phyloP scores from a whole-genome alignment of 92 coral and sea anemone species.

The Parazoanthus atlanticus region DNA sequence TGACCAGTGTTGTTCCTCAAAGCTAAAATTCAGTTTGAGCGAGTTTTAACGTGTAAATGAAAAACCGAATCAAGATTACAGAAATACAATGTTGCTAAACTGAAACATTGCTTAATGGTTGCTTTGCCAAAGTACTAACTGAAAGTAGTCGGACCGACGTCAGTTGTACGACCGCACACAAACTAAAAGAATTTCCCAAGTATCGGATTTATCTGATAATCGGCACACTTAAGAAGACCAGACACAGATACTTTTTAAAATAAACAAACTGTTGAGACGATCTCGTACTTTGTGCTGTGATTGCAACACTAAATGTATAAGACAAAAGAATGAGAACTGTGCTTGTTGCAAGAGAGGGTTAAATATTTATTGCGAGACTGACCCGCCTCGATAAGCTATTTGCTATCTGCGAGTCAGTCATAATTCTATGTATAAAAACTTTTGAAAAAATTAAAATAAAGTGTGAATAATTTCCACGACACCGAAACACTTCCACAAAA shows the following conservation, averaged over 20 bases:
- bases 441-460: no score
- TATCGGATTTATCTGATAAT: neutral
- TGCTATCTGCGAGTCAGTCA: no score
- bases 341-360: neutral
- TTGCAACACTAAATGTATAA: neutral
- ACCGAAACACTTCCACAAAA: neutral
- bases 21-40: no score
- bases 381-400: no score
- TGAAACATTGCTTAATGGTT: neutral
- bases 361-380: no score
- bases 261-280: neutral
- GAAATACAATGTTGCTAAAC: neutral
- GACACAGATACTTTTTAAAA: neutral
- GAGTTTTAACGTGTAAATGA: neutral
- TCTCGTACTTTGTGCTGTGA: neutral
- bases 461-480: no score
- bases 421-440: no score
- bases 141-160: neutral
- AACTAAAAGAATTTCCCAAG: neutral
- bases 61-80: neutral
- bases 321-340: neutral
- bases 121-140: neutral
- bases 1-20: no score
- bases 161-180: conserved; percentile 1
- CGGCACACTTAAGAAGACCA: neutral